Base-by-base conservation (phyloP, 2,797 vertebrate genomes). In the Telmatherina bonti region DNA sequence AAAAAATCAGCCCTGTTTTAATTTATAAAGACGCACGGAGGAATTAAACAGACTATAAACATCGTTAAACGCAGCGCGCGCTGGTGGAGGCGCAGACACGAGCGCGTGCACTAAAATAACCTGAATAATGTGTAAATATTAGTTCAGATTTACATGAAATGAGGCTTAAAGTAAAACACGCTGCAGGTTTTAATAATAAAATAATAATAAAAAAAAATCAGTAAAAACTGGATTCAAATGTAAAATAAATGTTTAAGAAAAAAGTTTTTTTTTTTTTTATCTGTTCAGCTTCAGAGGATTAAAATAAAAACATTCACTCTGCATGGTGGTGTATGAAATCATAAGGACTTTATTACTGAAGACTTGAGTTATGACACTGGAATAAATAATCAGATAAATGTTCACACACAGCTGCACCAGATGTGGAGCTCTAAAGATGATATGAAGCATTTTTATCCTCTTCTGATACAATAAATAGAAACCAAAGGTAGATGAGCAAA, bases 331-430 rank as follows among this genome's bases (percentile, higher is more conserved):
- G 76, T 97, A 97, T 96, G 96, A 98, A 97, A 98, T 93, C 83
- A 94, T 93, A 92, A 91, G 84, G 86, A 89, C 88, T 96, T 99
- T 98, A 97, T 99, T 98, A 97, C 96, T 97, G 96, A 95, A 95
- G 96, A 95, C 94, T 94, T 93, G 94, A 94, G 88, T 93, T 96
- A 95, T 94, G 96, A 96, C 92, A 95, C 91, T 95, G 93, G 96
- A 98, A 99, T 98, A 98, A 99, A 99, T 99, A 99, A 97, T 97
- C 93, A 93, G 90, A 90, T 93, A 94, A 94, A 95, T 91, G 94
- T 94, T 94, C 90, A 93, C 94, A 95, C 90, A 94, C 91, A 94
- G 82, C 88, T 92, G 93, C 92, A 92, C 88, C 83, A 86, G 90
- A 92, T 88, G 92, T 93, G 94, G 91, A 95, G 93, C 92, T 92